Conservation (phyloP, 2,113 vertebrate species). For the Gobiocypris rarus region DNA sequence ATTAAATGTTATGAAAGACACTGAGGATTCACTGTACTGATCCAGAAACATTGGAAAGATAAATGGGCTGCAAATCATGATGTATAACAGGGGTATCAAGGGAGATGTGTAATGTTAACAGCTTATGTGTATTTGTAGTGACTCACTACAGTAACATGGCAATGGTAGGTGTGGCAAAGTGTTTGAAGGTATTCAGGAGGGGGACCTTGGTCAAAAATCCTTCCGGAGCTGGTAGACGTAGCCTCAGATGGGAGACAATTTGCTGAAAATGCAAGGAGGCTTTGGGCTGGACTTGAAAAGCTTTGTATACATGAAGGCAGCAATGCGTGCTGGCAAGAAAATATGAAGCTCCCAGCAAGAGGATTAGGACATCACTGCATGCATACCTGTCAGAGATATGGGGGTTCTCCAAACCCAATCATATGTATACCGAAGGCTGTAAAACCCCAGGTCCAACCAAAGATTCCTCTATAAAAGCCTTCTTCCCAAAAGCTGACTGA, state of each 20-base stretch:
- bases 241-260: constrained; percentile 85
- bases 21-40: constrained; percentile 2
- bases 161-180: constrained; percentile 98
- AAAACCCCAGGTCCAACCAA: constrained; percentile 70
- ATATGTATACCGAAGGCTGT: constrained; percentile 59
- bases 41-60: constrained; percentile 18
- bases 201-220: constrained; percentile 99
- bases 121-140: constrained; percentile 76
- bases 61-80: constrained; percentile 36
- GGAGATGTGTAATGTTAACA: constrained; percentile 17
- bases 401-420: no score
- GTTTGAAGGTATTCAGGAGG: constrained; percentile 79
- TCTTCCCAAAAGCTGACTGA: constrained; percentile 77
- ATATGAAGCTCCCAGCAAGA: constrained; percentile 81
- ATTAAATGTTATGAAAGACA: background rate
- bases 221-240: constrained; percentile 90
- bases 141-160: constrained; percentile 80
- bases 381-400: constrained; percentile 79
- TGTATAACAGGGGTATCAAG: constrained; percentile 20
- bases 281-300: constrained; percentile 68
- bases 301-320: constrained; percentile 69
- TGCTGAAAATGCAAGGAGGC: constrained; percentile 62
- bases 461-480: constrained; percentile 85
- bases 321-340: constrained; percentile 77
- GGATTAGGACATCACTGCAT: constrained; percentile 86